phyloP scores from a whole-genome alignment of 2,113 vertebrate genomes.

The Notarius quadriscutis region DNA sequence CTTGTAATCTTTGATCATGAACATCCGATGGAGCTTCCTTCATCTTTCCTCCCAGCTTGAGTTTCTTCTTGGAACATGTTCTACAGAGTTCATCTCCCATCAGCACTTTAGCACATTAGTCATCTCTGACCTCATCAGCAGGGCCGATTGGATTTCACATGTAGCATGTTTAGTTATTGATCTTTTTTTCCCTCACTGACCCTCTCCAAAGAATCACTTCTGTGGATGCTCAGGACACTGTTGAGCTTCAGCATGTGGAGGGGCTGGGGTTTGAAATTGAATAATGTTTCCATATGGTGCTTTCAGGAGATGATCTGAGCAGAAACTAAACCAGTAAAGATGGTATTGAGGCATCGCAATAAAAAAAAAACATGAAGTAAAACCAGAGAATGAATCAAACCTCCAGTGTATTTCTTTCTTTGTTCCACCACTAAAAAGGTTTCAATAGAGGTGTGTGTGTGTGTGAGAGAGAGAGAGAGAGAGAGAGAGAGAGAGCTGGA shows the following conservation, averaged over 20 bases:
- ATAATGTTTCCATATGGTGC: neutral
- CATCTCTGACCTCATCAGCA: neutral
- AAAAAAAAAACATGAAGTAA: neutral
- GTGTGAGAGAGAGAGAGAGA: neutral
- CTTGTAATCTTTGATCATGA: slow-evolving; percentile 7
- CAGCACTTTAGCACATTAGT: neutral
- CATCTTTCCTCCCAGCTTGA: neutral
- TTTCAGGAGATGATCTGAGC: neutral
- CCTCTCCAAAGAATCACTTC: slow-evolving; percentile 7
- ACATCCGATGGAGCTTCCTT: neutral
- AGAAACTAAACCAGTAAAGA: neutral
- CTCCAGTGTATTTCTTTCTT: neutral
- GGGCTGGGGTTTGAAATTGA: neutral
- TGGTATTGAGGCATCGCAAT: neutral
- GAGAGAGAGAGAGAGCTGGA: neutral
- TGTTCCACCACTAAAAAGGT: neutral
- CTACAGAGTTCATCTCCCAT: neutral
- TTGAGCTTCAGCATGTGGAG: neutral
- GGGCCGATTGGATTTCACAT: slow-evolving; percentile 10
- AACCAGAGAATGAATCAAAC: neutral
- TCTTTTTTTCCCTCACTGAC: neutral
- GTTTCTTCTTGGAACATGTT: slow-evolving; percentile 17
- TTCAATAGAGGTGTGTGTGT: neutral
- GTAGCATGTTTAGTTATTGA: slow-evolving; percentile 2
- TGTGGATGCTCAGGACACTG: neutral